Evolutionary conservation across 2,888 invertebrate species (phyloP).

Genomic region (Paralinhomoeus sp.): DNA sequence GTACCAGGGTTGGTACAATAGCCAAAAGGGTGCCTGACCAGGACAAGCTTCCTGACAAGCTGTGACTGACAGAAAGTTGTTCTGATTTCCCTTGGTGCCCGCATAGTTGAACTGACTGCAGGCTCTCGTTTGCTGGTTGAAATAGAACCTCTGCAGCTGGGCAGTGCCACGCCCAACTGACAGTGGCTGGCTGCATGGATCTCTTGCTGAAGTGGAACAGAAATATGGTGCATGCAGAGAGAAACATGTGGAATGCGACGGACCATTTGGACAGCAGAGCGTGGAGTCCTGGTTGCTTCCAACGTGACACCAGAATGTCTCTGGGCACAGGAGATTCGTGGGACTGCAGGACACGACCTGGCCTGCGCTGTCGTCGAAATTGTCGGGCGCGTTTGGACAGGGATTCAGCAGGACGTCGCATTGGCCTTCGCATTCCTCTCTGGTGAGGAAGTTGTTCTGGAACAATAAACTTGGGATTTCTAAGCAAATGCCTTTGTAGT

Average conservation of each 20-base stretch:
- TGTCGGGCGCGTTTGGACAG: no score
- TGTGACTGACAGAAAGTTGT: slow-evolving; percentile 6
- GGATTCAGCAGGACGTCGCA: no score
- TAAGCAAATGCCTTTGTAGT: not conserved
- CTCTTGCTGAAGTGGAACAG: not conserved
- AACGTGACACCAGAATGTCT: not conserved
- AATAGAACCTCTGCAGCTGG: not conserved
- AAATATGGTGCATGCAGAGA: not conserved
- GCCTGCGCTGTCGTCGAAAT: no score
- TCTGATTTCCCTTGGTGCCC: slow-evolving; percentile 8
- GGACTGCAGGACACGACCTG: not conserved
- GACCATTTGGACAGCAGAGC: slow-evolving; percentile 1
- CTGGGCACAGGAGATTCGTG: not conserved
- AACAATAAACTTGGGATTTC: no score
- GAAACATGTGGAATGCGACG: not conserved
- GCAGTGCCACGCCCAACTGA: not conserved
- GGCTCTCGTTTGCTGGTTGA: not conserved
- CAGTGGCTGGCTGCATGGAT: not conserved
- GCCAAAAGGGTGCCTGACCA: no score
- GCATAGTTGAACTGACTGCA: slow-evolving; percentile 1
- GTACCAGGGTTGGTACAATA: no score
- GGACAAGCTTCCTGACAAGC: no score
- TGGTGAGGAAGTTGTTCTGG: not conserved
- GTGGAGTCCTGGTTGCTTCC: not conserved
- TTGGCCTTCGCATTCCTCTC: not conserved